Evolutionary conservation across 2,888 invertebrate species (phyloP).

Genomic region (Girardia tigrina): DNA sequence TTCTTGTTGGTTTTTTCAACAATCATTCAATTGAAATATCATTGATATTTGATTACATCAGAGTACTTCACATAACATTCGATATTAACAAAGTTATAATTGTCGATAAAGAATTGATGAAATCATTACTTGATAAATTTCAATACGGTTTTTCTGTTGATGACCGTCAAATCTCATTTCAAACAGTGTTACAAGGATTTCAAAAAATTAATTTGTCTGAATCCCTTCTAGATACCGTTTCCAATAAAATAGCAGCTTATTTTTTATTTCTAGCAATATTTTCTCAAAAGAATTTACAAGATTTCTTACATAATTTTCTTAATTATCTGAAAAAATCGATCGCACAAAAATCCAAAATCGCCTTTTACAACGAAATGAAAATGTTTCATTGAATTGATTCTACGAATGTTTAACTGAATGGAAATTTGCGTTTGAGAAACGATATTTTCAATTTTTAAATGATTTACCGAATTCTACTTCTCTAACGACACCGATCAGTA

Average conservation of each 20-base stretch:
- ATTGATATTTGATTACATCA: neutral
- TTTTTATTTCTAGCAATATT: too few relatives aligned
- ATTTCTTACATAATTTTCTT: too few relatives aligned
- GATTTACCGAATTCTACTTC: too few relatives aligned
- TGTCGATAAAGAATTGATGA: neutral
- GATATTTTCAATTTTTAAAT: too few relatives aligned
- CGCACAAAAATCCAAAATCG: too few relatives aligned
- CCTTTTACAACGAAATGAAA: too few relatives aligned
- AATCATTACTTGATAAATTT: neutral
- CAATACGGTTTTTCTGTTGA: neutral
- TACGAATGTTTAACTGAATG: too few relatives aligned
- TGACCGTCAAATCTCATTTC: neutral
- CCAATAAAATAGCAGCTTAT: neutral
- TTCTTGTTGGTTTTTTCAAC: neutral
- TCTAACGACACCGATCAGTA: too few relatives aligned
- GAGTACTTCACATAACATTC: neutral
- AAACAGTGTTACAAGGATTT: neutral
- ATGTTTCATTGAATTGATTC: too few relatives aligned
- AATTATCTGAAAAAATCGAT: too few relatives aligned
- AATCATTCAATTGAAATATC: neutral
- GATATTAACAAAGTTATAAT: neutral
- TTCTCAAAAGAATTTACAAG: too few relatives aligned
- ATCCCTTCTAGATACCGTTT: neutral
- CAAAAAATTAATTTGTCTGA: neutral
- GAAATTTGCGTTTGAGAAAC: too few relatives aligned